Evolutionary conservation across 2,113 vertebrate genomes (phyloP).

Genomic region (Microcebus lehilahytsara): DNA sequence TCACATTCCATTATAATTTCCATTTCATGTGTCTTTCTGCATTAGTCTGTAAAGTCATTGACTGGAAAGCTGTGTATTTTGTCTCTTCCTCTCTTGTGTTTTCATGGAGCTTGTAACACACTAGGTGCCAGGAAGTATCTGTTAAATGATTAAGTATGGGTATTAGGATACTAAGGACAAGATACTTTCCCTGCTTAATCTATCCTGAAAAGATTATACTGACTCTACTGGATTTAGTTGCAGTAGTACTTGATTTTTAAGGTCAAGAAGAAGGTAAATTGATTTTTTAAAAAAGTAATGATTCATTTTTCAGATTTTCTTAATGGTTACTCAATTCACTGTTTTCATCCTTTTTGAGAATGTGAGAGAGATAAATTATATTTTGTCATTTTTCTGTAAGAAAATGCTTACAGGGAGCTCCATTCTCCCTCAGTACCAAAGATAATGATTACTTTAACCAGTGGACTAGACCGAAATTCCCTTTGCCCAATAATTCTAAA

Average conservation of each 20-base stretch:
- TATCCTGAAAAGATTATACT: neutral
- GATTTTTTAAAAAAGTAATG: neutral
- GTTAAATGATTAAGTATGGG: neutral
- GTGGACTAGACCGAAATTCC: neutral
- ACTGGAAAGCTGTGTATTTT: neutral
- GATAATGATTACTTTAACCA: neutral
- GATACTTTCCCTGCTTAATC: neutral
- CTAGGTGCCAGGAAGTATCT: neutral
- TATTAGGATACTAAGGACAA: neutral
- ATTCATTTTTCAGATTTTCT: constrained; percentile 4
- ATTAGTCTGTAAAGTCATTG: neutral
- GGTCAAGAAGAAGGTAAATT: neutral
- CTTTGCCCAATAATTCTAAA: neutral
- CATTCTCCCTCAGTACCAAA: neutral
- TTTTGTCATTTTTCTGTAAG: neutral
- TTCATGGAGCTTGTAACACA: neutral
- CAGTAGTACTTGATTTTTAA: constrained; percentile 21
- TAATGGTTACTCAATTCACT: neutral
- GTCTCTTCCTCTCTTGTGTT: neutral
- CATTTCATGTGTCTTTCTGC: neutral
- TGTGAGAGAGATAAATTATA: neutral
- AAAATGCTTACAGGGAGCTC: neutral
- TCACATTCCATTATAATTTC: neutral
- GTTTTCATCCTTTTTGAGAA: neutral
- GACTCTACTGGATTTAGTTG: constrained; percentile 4